Evolutionary conservation across 92 coral and sea anemone genomes (phyloP).

Genomic region (Phymanthus crucifer): DNA sequence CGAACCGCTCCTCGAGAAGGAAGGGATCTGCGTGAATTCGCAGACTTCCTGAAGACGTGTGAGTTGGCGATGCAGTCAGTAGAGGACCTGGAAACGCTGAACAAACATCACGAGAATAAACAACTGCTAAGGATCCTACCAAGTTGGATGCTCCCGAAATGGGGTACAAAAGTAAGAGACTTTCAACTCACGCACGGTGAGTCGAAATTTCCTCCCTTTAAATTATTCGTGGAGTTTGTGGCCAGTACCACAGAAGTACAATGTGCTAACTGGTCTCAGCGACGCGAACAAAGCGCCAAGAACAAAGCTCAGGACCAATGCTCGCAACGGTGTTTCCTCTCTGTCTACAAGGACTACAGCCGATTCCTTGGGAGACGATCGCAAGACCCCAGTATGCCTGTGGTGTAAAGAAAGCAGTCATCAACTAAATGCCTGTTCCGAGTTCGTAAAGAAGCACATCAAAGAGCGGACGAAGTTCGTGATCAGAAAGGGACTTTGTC

Average conservation of each 20-base stretch:
- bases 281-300: background rate
- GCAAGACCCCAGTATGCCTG: background rate
- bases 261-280: constrained; percentile 28
- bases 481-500: constrained; percentile 46
- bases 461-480: constrained; percentile 42
- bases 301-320: background rate
- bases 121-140: constrained; percentile 33
- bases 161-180: constrained; percentile 46
- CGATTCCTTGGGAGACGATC: background rate
- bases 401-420: constrained; percentile 8
- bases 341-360: background rate
- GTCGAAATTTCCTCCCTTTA: constrained; percentile 43
- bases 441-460: constrained; percentile 20
- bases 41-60: constrained; percentile 43
- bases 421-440: constrained; percentile 20
- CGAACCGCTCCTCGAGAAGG: constrained; percentile 33
- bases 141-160: constrained; percentile 37
- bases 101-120: constrained; percentile 42
- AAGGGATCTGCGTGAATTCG: constrained; percentile 22
- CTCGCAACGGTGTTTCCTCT: background rate
- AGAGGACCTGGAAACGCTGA: constrained; percentile 42
- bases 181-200: constrained; percentile 39
- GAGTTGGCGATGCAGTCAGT: constrained; percentile 38
- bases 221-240: constrained; percentile 31
- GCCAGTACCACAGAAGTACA: constrained; percentile 40